phyloP scores from a whole-genome alignment of 1,140 invertebrate species.

The Diorhabda sublineata region DNA sequence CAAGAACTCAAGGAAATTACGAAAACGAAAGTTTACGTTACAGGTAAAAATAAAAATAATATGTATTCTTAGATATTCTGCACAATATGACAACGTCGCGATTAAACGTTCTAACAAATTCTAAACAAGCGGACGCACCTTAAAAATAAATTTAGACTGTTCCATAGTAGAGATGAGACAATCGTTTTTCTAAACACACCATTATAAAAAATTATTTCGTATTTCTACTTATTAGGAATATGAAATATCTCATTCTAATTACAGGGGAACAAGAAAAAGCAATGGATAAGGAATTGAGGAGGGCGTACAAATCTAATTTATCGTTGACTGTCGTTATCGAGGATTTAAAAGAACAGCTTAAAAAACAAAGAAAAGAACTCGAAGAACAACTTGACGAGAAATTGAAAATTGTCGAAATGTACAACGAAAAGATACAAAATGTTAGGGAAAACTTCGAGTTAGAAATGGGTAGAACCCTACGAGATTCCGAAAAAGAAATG shows the following conservation, averaged over 20 bases:
- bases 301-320: conserved; percentile 35
- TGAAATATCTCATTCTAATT: neutral
- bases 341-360: conserved; percentile 32
- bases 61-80: too few species aligned
- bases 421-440: conserved; percentile 31
- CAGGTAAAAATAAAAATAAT: neutral
- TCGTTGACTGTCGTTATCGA: conserved; percentile 28
- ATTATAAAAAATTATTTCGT: too few species aligned
- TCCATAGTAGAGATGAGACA: too few species aligned
- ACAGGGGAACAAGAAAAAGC: conserved; percentile 34
- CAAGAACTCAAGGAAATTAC: conserved; percentile 28
- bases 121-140: too few species aligned
- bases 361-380: conserved; percentile 36
- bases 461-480: conserved; percentile 32
- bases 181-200: too few species aligned
- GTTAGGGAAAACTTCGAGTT: conserved; percentile 32
- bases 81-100: too few species aligned
- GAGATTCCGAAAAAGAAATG: conserved; percentile 39
- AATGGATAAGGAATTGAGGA: conserved; percentile 31
- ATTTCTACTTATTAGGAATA: neutral
- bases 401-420: conserved; percentile 29
- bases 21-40: conserved; percentile 30
- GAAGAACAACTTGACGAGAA: conserved; percentile 32
- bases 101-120: too few species aligned
- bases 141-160: too few species aligned